Evolutionary conservation across 53 echinoderm and acorn worm species (phyloP), one percentile per base, ranked within the genome.

Genomic region (Holothuria scabra): DNA sequence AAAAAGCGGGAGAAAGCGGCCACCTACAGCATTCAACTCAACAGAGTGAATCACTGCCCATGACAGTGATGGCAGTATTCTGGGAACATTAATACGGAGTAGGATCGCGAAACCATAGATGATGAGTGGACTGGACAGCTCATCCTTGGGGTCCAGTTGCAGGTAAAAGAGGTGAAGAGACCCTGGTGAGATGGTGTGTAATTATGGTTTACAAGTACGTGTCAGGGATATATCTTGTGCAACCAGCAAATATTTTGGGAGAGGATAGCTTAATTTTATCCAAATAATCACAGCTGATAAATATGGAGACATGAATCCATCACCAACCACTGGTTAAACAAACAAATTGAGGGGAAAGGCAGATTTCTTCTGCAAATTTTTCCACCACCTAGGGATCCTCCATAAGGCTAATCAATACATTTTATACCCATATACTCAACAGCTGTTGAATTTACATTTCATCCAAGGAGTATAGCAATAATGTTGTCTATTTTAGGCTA

Each of bases 321-420:
- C 37, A 72, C 72, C 72, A 44, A 72, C 72, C 72, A 72, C 72
- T 72, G 72, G 46, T 72, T 25, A 72, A 72, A 44, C 72, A 72
- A 72, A 72, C 28, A 72, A 22, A n/a, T 37, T 38, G 52, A 52
- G 18, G 52, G 52, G 8, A 52, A 52, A 16, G 52, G 18, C 0
- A 52, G 18, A 18, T 52, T 52, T 18, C 52, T 18, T 16, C 52
- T 52, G 18, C 52, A 52, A 8, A 52, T 16, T 1, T 16, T 18
- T 16, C 14, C 14, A 52, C 52, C 52, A 52, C 52, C 52, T 52
- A 1, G 14, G 3, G 1, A 52, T 18, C 18, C 52, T 16, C 52
- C 8, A 52, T 10, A 44, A 10, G 44, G 5, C 44, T 44, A 52
- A 52, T 52, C 52, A 14, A 52, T 18, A 52, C 18, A 18, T 52